phyloP scores from a whole-genome alignment of 2,113 vertebrate genomes.

The Amphiprion ocellaris region DNA sequence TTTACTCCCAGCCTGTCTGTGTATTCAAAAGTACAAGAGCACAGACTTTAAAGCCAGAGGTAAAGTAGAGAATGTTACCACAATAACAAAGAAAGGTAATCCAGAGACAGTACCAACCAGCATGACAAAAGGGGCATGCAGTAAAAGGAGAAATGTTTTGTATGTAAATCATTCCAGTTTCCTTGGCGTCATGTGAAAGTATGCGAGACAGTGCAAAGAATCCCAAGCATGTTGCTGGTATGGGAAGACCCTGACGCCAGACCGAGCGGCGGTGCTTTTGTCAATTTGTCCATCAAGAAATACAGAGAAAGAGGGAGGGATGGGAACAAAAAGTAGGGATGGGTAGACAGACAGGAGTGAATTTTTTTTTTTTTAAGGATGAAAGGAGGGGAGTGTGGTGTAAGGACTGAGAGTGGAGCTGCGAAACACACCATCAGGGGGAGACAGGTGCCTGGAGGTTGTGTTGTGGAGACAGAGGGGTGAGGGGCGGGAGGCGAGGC shows the following conservation, averaged over 20 bases:
- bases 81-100: slow-evolving; percentile 65
- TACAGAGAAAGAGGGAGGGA: slow-evolving; percentile 22
- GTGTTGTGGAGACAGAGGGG: slow-evolving; percentile 67
- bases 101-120: slow-evolving; percentile 44
- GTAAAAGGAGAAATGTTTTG: slow-evolving; percentile 62
- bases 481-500: slow-evolving; percentile 54
- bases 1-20: background rate
- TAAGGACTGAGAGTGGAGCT: slow-evolving; percentile 27
- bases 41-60: slow-evolving; percentile 50
- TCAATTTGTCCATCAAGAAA: slow-evolving; percentile 60
- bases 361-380: slow-evolving; percentile 4
- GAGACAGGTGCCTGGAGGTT: slow-evolving; percentile 80
- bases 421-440: slow-evolving; percentile 40
- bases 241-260: slow-evolving; percentile 65
- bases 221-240: slow-evolving; percentile 70
- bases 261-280: slow-evolving; percentile 69
- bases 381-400: slow-evolving; percentile 46
- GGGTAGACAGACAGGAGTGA: slow-evolving; percentile 26
- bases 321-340: slow-evolving; percentile 41
- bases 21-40: slow-evolving; percentile 8
- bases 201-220: slow-evolving; percentile 71
- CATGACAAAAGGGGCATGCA: slow-evolving; percentile 58
- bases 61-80: slow-evolving; percentile 49
- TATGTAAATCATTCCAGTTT: slow-evolving; percentile 70
- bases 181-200: slow-evolving; percentile 75